These are phyloP conservation scores for Ailuropoda melanoleuca DNA, from an alignment of 2,113 vertebrate species.

Conservation along the genomic window DNA sequence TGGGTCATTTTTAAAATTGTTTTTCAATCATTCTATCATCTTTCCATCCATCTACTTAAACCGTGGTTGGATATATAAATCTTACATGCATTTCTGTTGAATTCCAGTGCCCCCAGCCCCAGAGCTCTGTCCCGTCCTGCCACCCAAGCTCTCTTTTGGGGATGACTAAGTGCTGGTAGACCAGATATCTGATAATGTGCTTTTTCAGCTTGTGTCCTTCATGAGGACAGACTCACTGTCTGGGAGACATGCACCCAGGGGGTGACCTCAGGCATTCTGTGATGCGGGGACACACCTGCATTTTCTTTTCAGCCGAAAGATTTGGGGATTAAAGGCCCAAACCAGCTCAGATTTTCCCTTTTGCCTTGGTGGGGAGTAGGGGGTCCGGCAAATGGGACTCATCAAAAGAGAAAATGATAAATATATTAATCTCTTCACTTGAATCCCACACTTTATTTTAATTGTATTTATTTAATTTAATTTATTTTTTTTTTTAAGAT, in stretches of 20 bases:
- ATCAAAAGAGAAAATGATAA: background rate
- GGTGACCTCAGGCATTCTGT: background rate
- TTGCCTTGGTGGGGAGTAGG: background rate
- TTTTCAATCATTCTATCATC: background rate
- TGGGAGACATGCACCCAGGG: background rate
- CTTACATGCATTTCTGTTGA: background rate
- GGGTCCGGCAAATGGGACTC: background rate
- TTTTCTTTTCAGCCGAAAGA: background rate
- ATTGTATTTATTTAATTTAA: background rate
- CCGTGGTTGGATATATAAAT: background rate
- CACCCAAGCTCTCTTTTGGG: background rate
- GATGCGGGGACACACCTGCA: background rate
- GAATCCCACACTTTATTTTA: background rate
- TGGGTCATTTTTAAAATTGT: background rate
- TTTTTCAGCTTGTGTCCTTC: background rate
- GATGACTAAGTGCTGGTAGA: background rate
- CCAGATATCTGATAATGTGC: background rate
- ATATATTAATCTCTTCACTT: background rate
- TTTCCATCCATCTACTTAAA: background rate
- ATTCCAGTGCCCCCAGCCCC: background rate
- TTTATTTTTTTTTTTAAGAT: background rate
- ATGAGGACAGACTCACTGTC: background rate
- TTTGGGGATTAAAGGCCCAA: background rate
- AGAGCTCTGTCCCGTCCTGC: background rate
- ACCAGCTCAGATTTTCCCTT: background rate